These are phyloP conservation scores for Lerema accius DNA, from an alignment of 1,140 invertebrate species.

Conservation along the genomic window DNA sequence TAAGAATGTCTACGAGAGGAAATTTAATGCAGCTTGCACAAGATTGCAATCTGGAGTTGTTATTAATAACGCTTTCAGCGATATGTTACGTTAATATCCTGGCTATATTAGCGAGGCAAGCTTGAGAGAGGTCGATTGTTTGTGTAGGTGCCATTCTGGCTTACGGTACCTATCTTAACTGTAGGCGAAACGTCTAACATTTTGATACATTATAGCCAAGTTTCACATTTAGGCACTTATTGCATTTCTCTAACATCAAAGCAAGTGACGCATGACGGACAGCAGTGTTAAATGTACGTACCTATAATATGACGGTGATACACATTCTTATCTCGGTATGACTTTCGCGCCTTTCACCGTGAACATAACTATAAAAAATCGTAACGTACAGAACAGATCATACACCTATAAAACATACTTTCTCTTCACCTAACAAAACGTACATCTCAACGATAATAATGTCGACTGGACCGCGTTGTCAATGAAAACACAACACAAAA, in stretches of 20 bases:
- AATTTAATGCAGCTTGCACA: conserved; percentile 30
- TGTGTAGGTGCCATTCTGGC: conserved; percentile 31
- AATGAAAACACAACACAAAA: background rate
- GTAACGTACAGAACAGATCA: conserved; percentile 23
- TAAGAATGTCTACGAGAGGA: conserved; percentile 17
- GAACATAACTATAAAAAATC: conserved; percentile 30
- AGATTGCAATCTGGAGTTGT: conserved; percentile 29
- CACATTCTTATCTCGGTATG: conserved; percentile 33
- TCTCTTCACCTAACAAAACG: conserved; percentile 40
- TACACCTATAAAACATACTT: conserved; percentile 34
- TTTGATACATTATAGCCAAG: conserved; percentile 24
- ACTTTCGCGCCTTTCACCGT: conserved; percentile 56
- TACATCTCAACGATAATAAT: conserved; percentile 23
- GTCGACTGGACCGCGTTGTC: background rate
- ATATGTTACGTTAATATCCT: conserved; percentile 26
- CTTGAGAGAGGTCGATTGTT: conserved; percentile 30
- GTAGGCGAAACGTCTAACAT: conserved; percentile 26
- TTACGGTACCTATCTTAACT: conserved; percentile 22
- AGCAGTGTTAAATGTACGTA: conserved; percentile 7
- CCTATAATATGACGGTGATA: conserved; percentile 9
- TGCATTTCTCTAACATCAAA: conserved; percentile 1
- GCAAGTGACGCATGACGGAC: conserved; percentile 12
- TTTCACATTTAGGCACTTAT: conserved; percentile 26
- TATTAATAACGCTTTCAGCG: conserved; percentile 30
- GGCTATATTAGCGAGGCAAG: conserved; percentile 28